Conservation (phyloP, 2,888 invertebrate species). For the Mesorhabditis spiculigera region DNA sequence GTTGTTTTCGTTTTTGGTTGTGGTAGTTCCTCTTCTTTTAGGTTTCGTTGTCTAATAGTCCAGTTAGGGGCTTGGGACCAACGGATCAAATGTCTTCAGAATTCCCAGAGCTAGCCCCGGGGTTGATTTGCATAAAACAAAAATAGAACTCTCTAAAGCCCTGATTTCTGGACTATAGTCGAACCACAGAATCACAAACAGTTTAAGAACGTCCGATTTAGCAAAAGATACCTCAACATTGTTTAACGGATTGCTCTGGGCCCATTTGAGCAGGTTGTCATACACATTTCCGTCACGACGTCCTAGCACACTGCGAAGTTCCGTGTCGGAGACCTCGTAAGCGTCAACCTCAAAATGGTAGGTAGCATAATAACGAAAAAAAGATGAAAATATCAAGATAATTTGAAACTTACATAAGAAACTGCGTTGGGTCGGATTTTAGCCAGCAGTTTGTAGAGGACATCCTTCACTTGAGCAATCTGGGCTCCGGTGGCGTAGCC, state of each 20-base stretch:
- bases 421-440: slow-evolving; percentile 79
- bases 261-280: slow-evolving; percentile 53
- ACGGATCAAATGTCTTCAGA: too few species aligned
- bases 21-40: too few species aligned
- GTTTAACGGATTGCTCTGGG: slow-evolving; percentile 23
- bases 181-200: too few species aligned
- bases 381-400: not conserved
- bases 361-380: not conserved
- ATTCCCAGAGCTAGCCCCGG: too few species aligned
- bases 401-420: slow-evolving; percentile 59
- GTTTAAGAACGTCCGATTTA: not conserved
- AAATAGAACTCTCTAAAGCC: too few species aligned
- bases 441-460: slow-evolving; percentile 23
- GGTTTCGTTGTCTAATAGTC: too few species aligned
- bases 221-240: slow-evolving; percentile 15
- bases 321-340: slow-evolving; percentile 69
- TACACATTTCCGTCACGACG: slow-evolving; percentile 60
- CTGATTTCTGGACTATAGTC: too few species aligned
- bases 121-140: too few species aligned
- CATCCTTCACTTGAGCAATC: slow-evolving; percentile 19
- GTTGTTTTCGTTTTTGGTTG: too few species aligned
- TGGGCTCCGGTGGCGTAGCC: slow-evolving; percentile 21
- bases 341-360: slow-evolving; percentile 73
- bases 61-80: too few species aligned
- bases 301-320: slow-evolving; percentile 57